phyloP scores from a whole-genome alignment of 2,888 invertebrate genomes.

The Ditula angustiorana region DNA sequence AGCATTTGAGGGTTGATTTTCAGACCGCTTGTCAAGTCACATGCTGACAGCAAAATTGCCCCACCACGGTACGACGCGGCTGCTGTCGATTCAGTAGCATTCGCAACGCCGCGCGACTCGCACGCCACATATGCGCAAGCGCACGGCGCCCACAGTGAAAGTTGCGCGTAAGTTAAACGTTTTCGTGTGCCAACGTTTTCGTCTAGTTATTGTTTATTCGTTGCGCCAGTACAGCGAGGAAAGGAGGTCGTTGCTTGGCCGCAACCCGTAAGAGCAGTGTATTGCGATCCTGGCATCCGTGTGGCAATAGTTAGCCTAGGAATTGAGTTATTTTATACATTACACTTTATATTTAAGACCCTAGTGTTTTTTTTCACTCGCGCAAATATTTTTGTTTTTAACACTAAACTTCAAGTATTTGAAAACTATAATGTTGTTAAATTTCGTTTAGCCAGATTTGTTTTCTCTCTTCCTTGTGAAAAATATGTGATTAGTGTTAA shows the following conservation, averaged over 20 bases:
- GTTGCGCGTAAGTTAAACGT: conserved; percentile 77
- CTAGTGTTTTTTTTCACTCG: background rate
- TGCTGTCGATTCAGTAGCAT: conserved; percentile 66
- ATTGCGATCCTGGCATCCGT: conserved; percentile 67
- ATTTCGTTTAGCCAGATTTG: background rate
- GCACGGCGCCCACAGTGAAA: conserved; percentile 72
- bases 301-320: conserved; percentile 59
- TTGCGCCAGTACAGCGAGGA: conserved; percentile 83
- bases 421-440: too few species aligned
- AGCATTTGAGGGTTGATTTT: conserved; percentile 51
- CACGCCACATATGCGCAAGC: conserved; percentile 70
- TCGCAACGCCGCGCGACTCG: conserved; percentile 72
- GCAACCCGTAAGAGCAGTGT: conserved; percentile 68
- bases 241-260: conserved; percentile 81
- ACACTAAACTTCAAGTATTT: too few species aligned
- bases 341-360: background rate
- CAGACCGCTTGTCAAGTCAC: conserved; percentile 65
- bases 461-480: background rate
- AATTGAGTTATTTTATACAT: background rate
- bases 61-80: conserved; percentile 54
- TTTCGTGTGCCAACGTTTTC: conserved; percentile 78
- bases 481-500: background rate
- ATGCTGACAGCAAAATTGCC: conserved; percentile 53
- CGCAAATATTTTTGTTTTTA: too few species aligned
- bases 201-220: conserved; percentile 82